Percentiles rank a stretch among this genome's conserved stretches.
phyloP scores from a whole-genome alignment of 2,113 vertebrate species.

The Gambusia holbrooki region DNA sequence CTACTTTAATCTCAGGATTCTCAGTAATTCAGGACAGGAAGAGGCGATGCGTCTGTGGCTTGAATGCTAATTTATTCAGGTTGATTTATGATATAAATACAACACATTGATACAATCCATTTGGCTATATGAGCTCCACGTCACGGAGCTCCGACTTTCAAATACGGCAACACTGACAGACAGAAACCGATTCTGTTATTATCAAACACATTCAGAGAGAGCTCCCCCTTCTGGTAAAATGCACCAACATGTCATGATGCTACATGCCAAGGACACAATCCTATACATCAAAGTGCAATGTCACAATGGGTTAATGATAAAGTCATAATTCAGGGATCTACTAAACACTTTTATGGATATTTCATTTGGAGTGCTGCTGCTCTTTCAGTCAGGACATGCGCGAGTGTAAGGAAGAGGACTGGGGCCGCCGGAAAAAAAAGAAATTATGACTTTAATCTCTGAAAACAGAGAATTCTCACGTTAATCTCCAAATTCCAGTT shows the following conservation, averaged over 20 bases:
- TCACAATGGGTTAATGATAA: constrained; percentile 93
- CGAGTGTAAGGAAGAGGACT: constrained; percentile 21
- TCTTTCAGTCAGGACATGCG: constrained; percentile 73
- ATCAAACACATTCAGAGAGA: constrained; percentile 81
- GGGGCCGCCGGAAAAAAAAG: too few relatives aligned
- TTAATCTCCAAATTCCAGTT: too few relatives aligned
- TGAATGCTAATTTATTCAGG: constrained; percentile 62
- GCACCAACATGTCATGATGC: constrained; percentile 82
- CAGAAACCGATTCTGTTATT: constrained; percentile 75
- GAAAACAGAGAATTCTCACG: too few relatives aligned
- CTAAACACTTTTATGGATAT: constrained; percentile 74
- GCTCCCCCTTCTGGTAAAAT: constrained; percentile 65
- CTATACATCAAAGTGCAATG: constrained; percentile 85
- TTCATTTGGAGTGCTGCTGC: constrained; percentile 79
- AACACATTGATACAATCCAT: constrained; percentile 76
- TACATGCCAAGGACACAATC: constrained; percentile 84
- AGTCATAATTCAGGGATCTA: constrained; percentile 71
- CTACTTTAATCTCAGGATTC: background rate
- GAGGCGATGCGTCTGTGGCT: constrained; percentile 11
- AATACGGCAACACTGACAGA: constrained; percentile 77
- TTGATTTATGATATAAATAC: constrained; percentile 82
- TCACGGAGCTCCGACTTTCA: constrained; percentile 66
- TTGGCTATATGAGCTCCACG: constrained; percentile 77
- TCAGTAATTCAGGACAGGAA: constrained; percentile 4
- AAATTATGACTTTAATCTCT: too few relatives aligned